Evolutionary conservation across 1,140 invertebrate species (phyloP).

Genomic region (Pissodes strobi): DNA sequence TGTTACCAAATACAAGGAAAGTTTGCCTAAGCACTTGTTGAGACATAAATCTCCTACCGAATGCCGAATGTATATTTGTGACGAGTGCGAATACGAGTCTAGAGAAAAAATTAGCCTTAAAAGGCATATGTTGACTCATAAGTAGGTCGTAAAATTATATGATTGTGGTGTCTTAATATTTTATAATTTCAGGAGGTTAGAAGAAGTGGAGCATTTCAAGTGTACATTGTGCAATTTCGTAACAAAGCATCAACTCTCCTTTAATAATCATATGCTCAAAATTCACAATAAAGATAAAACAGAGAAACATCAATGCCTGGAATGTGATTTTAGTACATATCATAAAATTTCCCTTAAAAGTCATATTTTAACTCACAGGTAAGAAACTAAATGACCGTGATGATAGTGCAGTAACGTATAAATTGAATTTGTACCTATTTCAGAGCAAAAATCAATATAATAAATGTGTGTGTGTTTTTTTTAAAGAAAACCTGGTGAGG

Average conservation of each 20-base stretch:
- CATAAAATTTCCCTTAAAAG: slow-evolving; percentile 21
- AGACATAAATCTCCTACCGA: neutral
- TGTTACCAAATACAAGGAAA: slow-evolving; percentile 9
- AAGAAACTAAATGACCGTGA: neutral
- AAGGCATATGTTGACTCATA: slow-evolving; percentile 12
- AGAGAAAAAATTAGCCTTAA: slow-evolving; percentile 6
- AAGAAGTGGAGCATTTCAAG: slow-evolving; percentile 22
- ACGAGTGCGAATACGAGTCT: slow-evolving; percentile 13
- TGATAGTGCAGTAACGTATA: neutral
- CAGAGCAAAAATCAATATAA: neutral
- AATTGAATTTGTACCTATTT: neutral
- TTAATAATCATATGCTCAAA: slow-evolving; percentile 14
- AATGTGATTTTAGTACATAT: slow-evolving; percentile 22
- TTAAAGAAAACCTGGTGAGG: slow-evolving; percentile 22
- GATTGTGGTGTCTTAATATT: neutral
- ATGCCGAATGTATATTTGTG: slow-evolving; percentile 8
- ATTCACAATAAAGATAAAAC: slow-evolving; percentile 21
- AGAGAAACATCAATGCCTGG: slow-evolving; percentile 14
- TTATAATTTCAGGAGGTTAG: slow-evolving; percentile 7
- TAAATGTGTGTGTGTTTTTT: neutral
- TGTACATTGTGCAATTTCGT: slow-evolving; percentile 18
- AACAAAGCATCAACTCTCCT: slow-evolving; percentile 13
- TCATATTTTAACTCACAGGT: slow-evolving; percentile 21
- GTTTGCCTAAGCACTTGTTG: neutral
- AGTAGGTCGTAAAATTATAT: slow-evolving; percentile 3